Evolutionary conservation across 2,113 vertebrate species (phyloP).

Genomic region (Rhadina sibilatrix): DNA sequence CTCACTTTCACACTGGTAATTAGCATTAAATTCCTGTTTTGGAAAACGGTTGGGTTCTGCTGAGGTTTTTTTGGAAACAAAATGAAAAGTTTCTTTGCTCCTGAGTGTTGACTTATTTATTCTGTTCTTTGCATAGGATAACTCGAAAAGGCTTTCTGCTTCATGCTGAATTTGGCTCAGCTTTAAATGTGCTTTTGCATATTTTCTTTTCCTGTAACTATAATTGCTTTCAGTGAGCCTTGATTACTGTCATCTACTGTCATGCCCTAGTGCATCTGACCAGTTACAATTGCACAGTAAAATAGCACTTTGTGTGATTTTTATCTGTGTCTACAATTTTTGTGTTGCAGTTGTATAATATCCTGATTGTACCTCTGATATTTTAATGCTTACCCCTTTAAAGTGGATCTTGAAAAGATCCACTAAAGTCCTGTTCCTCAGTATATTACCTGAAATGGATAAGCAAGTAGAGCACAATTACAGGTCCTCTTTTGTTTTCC

Average conservation of each 20-base stretch:
- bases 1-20: slow-evolving; percentile 4
- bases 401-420: slow-evolving; percentile 37
- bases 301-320: slow-evolving; percentile 43
- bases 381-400: slow-evolving; percentile 51
- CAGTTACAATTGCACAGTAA: slow-evolving; percentile 14
- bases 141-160: background rate
- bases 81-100: background rate
- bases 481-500: slow-evolving; percentile 12
- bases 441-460: slow-evolving; percentile 14
- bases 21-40: background rate
- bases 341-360: slow-evolving; percentile 39
- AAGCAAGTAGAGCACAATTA: background rate
- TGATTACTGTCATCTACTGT: slow-evolving; percentile 48
- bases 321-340: slow-evolving; percentile 48
- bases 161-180: slow-evolving; percentile 38
- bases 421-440: background rate
- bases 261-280: slow-evolving; percentile 38
- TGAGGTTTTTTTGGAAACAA: background rate
- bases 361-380: slow-evolving; percentile 50
- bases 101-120: background rate
- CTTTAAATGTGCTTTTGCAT: slow-evolving; percentile 53
- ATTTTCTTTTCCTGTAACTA: slow-evolving; percentile 38
- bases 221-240: slow-evolving; percentile 48
- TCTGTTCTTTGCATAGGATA: background rate
- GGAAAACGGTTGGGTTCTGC: background rate